Evolutionary conservation across 2,888 invertebrate species (phyloP), one percentile per base, ranked within the genome.

Genomic region (Lysandra coridon): DNA sequence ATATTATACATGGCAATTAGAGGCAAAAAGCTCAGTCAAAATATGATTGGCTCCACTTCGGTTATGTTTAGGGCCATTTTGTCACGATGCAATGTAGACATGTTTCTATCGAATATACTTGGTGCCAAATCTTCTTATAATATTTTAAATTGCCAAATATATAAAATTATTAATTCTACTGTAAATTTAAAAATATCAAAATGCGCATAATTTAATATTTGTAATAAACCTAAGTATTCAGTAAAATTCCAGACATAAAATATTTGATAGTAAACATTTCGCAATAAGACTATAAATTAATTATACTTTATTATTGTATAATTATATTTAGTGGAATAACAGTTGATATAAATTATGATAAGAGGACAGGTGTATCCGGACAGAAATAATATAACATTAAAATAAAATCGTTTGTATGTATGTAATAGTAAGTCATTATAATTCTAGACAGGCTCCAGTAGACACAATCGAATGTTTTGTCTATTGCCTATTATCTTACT

Each of bases 281-380:
- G 64, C 64, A 62, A n/a, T 10, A 64, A 2, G 2, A 1, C 10
- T 64, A 64, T 23, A 64, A 64, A 30, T 64, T 64, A 64, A 64
- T 64, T 64, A 64, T 4, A 64, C 30, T 30, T 30, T 64, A 64
- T 64, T 30, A 12, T 30, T 12, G 30, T 64, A 30, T 64, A 64
- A 64, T 49, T 75, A 75, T 49, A 75, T 75, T 75, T 23, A 23
- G 23, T 23, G 10, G 10, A 23, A 40, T 23, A 30, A 44, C 30
- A 75, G 7, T 12, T 44, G 49, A 14, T 75, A 53, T 75, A 49
- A 75, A 53, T 75, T 75, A 53, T 75, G 53, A 44, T 75, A 75
- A 30, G 5, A 53, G 33, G 75, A 75, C 75, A 75, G 53, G 75
- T 75, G 75, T 75, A 75, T 75, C 53, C 75, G 44, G 30, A 44